Conservation (phyloP, 1,140 invertebrate genomes). For the Gonatopus flavifemur region DNA sequence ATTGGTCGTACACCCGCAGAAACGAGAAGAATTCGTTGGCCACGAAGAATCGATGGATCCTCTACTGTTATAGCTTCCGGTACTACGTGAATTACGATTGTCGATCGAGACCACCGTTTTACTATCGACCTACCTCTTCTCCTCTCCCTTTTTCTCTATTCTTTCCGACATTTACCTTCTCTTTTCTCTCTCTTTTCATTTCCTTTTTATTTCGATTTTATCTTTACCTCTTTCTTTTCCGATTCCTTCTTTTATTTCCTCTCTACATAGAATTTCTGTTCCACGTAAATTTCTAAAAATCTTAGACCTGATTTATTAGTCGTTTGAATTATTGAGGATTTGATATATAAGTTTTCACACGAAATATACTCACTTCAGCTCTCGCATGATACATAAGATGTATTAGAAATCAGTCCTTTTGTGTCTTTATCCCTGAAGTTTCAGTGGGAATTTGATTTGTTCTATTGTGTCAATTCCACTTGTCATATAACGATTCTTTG, state of each 20-base stretch:
- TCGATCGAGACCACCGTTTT: conserved; percentile 16
- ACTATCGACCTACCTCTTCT: conserved; percentile 12
- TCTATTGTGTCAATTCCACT: no score
- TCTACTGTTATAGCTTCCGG: not conserved
- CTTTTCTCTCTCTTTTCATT: not conserved
- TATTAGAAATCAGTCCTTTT: no score
- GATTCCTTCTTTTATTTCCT: not conserved
- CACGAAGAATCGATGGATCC: conserved; percentile 22
- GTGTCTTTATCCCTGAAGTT: no score
- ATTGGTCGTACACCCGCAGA: not conserved
- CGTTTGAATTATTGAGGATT: conserved; percentile 31
- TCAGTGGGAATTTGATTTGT: no score
- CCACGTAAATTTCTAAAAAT: conserved; percentile 40
- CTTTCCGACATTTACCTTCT: not conserved
- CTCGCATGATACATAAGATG: not conserved
- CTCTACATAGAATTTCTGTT: conserved; percentile 23
- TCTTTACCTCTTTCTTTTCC: not conserved
- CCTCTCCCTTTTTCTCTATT: conserved; percentile 3
- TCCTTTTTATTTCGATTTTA: not conserved
- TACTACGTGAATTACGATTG: conserved; percentile 13
- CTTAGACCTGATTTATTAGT: conserved; percentile 40
- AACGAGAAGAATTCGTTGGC: conserved; percentile 14
- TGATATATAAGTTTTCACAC: conserved; percentile 43
- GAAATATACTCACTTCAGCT: no score
- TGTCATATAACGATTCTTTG: no score